Evolutionary conservation across 2,888 invertebrate genomes (phyloP).

Genomic region (Dasypolia templi): DNA sequence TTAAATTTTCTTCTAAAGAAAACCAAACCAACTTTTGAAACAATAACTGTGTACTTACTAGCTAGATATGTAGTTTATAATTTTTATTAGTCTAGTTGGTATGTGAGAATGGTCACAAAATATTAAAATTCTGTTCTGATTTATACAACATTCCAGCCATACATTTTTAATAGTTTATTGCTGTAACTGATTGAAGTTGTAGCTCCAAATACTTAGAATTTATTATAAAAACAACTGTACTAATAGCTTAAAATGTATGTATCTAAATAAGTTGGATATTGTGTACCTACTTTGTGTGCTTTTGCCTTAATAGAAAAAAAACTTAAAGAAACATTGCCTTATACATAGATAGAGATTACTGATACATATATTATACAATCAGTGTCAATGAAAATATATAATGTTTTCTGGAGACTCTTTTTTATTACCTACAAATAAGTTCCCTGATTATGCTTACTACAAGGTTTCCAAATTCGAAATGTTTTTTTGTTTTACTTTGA

Average conservation of each 20-base stretch:
- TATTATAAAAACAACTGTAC: background rate
- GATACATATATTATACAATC: conserved; percentile 28
- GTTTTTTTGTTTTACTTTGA: background rate
- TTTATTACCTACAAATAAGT: conserved; percentile 10
- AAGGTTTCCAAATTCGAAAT: background rate
- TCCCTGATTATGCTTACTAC: background rate
- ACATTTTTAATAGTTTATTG: background rate
- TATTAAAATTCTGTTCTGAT: conserved; percentile 4
- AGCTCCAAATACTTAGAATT: background rate
- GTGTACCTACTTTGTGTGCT: conserved; percentile 34
- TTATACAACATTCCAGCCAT: conserved; percentile 41
- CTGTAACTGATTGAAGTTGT: background rate
- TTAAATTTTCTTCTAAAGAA: background rate
- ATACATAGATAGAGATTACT: conserved; percentile 37
- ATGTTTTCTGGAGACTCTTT: conserved; percentile 22
- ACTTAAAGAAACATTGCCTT: conserved; percentile 36
- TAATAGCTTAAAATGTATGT: background rate
- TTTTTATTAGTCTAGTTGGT: background rate
- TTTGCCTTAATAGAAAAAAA: conserved; percentile 31
- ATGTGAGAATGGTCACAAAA: conserved; percentile 10
- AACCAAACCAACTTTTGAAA: background rate
- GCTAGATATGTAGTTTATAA: background rate
- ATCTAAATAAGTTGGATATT: conserved; percentile 14
- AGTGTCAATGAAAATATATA: conserved; percentile 43
- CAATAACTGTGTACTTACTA: conserved; percentile 21